Evolutionary conservation across 1,140 invertebrate genomes (phyloP).

Genomic region (Zaprionus camerounensis): DNA sequence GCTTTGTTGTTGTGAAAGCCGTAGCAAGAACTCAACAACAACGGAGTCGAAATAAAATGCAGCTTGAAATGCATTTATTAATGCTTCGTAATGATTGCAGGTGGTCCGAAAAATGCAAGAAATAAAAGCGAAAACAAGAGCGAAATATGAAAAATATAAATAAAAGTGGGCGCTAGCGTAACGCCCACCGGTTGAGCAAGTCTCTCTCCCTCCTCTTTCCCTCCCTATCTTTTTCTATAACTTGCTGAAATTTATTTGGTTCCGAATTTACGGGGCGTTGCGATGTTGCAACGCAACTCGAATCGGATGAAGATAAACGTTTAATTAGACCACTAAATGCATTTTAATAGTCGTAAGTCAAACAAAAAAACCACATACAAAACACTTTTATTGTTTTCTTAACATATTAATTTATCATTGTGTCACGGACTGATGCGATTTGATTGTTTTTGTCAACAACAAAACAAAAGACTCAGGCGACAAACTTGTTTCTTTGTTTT

Average conservation of each 20-base stretch:
- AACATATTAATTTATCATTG: conserved; percentile 74
- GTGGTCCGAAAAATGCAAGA: conserved; percentile 50
- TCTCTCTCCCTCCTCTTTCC: not conserved
- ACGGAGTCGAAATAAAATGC: conserved; percentile 41
- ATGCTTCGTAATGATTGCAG: conserved; percentile 68
- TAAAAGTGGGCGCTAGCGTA: conserved; percentile 32
- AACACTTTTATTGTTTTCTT: conserved; percentile 53
- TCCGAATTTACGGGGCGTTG: conserved; percentile 47
- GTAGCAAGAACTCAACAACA: conserved; percentile 36
- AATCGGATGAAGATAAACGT: conserved; percentile 70
- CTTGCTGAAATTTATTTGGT: not conserved
- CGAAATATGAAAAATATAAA: conserved; percentile 16
- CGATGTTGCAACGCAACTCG: conserved; percentile 59
- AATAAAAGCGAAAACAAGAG: conserved; percentile 10
- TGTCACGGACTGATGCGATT: not conserved
- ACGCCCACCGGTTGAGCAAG: conserved; percentile 74
- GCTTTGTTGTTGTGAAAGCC: conserved; percentile 70
- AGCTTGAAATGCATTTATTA: conserved; percentile 71
- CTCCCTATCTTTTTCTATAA: not conserved
- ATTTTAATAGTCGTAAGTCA: conserved; percentile 24
- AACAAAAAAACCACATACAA: not conserved
- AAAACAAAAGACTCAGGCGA: conserved; percentile 79
- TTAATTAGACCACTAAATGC: conserved; percentile 74
- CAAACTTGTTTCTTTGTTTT: conserved; percentile 67
- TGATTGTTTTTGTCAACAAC: conserved; percentile 34